Base-by-base conservation (phyloP, 1,140 invertebrate species). In the Andricus grossulariae region DNA sequence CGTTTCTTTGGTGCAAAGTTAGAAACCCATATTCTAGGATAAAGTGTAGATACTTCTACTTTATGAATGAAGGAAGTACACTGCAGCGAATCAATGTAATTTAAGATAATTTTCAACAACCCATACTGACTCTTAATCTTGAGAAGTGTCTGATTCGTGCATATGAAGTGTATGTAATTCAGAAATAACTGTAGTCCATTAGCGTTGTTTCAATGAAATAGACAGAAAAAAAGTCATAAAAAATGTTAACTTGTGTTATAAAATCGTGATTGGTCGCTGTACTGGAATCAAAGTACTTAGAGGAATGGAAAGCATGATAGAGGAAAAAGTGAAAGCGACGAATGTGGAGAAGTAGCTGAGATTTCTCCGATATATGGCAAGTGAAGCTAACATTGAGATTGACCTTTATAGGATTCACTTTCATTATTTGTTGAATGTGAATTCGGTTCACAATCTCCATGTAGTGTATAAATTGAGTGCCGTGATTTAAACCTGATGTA, bases 271-370 rank as follows among this genome's bases (percentile, higher is more conserved):
- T 66, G 57, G 11, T 21, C 39, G 13, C 32, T 66, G 57, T 66
- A 66, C 6, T 39, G 57, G 57, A 66, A 66, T 66, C 57, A 39
- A 66, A 12, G 12, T 25, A 32, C 6, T 66, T 21, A 39, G 7
- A 5, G 3, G 12, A 66, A 25, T 66, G 57, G 39, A 66, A 66
- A 66, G 11, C 21, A 12, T 66, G 21, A 8, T 66, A 66, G 25
- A 19, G 57, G 57, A 66, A 66, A 55, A 66, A 66, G 57, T 66
- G 57, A 66, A 66, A 66, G 57, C 21, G 57, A 25, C 39, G 57
- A 66, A 32, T 25, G 39, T 66, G 12, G 39, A 39, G 57, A 66
- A 16, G 57, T 15, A 5, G 13, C 55, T 60, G 6, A 21, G 57
- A 66, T 66, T 39, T 39, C 57, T 66, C 57, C 39, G 25, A 66